Base-by-base conservation (phyloP, 1,140 invertebrate species). In the Apis florea region DNA sequence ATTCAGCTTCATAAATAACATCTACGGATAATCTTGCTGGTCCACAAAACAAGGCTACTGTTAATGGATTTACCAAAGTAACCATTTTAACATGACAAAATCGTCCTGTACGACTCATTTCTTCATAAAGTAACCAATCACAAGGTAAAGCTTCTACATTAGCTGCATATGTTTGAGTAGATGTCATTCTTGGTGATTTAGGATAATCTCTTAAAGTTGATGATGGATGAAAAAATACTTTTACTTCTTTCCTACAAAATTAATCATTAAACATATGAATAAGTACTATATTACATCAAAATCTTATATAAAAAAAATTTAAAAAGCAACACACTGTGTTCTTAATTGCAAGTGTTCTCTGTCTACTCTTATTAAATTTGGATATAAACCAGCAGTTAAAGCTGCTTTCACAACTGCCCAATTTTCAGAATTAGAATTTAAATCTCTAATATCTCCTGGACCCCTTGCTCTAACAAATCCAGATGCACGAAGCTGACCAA, bases 351-450 rank as follows among this genome's bases (percentile, higher is more conserved):
- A 91, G 76, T 95, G 94, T 72, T 95, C 94, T 53, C 95, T 88
- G 88, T 96, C 95, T 13, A 96, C 94, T 61, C 96, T 94, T 63
- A 97, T 97, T 47, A 99, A 92, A 89, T 98, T 97, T 1, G 98
- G 98, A 94, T 98, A 99, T 49, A 97, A 94, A 6, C 98, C 98
- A 49, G 96, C 96, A 69, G 96, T 96, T 9, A 99, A 90, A 9
- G 97, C 97, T 5, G 97, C 98, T 93, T 99, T 99, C 0, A 99
- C 96, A 19, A 98, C 95, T 21, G 97, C 95, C 98, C 98, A 99
- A 92, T 97, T 97, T 88, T 97, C 96, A 1, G 98, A 97, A 93
- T 98, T 97, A 0, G 94, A 92, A 93, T 99, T 99, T 93, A 94
- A 24, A 90, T 96, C 95, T 84, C 95, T 88, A 40, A 96, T 95